Evolutionary conservation across 1,140 invertebrate genomes (phyloP).

Genomic region (Cotesia glomerata): DNA sequence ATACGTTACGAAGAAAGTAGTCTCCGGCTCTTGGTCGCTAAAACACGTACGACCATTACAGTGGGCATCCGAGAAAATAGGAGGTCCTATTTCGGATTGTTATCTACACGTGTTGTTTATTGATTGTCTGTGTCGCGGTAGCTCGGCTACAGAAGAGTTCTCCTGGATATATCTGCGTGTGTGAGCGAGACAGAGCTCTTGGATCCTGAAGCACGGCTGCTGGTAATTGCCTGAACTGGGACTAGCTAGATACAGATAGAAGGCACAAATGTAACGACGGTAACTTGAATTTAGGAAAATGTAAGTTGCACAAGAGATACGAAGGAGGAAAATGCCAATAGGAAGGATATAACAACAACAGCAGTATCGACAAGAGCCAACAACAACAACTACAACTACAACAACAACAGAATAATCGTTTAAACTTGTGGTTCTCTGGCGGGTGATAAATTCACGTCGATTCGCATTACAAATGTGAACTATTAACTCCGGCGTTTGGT

Average conservation of each 20-base stretch:
- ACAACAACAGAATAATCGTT: neutral
- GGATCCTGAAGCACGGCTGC: conserved; percentile 48
- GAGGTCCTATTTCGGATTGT: conserved; percentile 56
- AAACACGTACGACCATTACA: conserved; percentile 54
- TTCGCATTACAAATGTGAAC: conserved; percentile 11
- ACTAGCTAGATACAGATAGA: neutral
- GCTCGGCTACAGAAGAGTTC: conserved; percentile 33
- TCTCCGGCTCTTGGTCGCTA: conserved; percentile 35
- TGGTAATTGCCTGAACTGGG: conserved; percentile 45
- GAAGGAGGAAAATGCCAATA: conserved; percentile 5
- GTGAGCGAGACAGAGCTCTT: conserved; percentile 24
- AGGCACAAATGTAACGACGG: conserved; percentile 2
- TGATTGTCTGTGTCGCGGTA: conserved; percentile 59
- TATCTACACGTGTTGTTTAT: conserved; percentile 63
- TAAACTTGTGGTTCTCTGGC: neutral
- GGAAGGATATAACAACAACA: neutral
- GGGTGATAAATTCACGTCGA: conserved; percentile 13
- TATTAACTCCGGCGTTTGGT: conserved; percentile 25
- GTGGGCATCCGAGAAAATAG: conserved; percentile 50
- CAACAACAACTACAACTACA: neutral
- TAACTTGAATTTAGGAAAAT: conserved; percentile 18
- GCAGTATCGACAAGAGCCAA: neutral
- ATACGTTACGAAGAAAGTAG: conserved; percentile 34
- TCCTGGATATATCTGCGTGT: too few relatives aligned
- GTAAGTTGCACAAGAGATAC: neutral